These are phyloP conservation scores for Tineola bisselliella DNA, from an alignment of 2,888 invertebrate species.

Conservation along the genomic window DNA sequence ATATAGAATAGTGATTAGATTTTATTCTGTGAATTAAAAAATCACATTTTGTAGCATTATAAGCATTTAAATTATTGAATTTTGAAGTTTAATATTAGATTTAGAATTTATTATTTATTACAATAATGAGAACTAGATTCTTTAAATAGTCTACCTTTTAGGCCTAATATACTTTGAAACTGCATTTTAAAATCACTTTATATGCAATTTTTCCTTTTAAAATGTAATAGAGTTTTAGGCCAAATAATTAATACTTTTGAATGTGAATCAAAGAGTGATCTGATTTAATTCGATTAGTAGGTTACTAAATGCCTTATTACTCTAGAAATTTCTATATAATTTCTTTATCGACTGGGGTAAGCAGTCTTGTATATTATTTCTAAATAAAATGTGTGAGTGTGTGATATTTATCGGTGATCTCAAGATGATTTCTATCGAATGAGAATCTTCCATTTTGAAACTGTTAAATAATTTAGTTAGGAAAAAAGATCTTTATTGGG, in stretches of 20 bases:
- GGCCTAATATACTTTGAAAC: background rate
- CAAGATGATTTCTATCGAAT: conserved; percentile 7
- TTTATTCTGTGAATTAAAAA: conserved; percentile 2
- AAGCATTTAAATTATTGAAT: conserved; percentile 11
- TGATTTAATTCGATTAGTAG: background rate
- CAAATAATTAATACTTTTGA: background rate
- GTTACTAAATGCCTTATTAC: background rate
- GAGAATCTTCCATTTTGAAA: conserved; percentile 6
- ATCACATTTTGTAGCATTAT: conserved; percentile 2
- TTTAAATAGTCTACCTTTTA: background rate
- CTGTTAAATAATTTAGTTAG: background rate
- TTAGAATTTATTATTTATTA: background rate
- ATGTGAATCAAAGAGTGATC: background rate
- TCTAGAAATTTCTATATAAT: background rate
- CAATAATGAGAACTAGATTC: background rate
- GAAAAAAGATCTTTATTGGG: background rate
- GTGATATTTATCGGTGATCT: conserved; percentile 2
- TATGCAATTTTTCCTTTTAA: background rate
- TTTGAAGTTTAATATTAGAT: background rate
- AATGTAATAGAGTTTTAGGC: background rate
- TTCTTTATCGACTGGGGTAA: background rate
- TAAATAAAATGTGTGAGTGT: background rate
- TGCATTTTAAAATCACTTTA: background rate
- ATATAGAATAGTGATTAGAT: background rate
- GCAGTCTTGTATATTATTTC: background rate